A percentile compares a stretch with the other conserved stretches of the same genome.
Evolutionary conservation across 1,140 invertebrate genomes (phyloP).

Genomic region (Maniola jurtina): DNA sequence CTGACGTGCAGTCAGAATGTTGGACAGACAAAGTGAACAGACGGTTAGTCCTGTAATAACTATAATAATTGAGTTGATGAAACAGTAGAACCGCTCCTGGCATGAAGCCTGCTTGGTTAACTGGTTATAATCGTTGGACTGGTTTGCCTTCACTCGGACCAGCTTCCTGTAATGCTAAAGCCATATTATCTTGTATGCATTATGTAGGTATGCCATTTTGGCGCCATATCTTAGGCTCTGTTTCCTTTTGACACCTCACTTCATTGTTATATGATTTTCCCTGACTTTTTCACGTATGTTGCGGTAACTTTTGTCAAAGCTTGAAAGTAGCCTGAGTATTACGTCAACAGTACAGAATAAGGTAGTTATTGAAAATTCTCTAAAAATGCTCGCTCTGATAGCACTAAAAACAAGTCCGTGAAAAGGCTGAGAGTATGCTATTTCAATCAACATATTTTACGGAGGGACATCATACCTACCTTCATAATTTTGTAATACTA

Average conservation of each 20-base stretch:
- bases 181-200: neutral
- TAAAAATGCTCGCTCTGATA: too few species aligned
- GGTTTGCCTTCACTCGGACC: constrained; percentile 25
- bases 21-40: neutral
- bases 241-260: neutral
- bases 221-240: neutral
- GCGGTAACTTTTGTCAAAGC: too few species aligned
- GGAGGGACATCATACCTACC: too few species aligned
- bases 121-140: constrained; percentile 24
- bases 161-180: constrained; percentile 22
- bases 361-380: too few species aligned
- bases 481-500: too few species aligned
- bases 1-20: too few species aligned
- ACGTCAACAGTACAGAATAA: too few species aligned
- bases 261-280: neutral
- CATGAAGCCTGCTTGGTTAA: constrained; percentile 12
- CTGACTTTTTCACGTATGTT: too few species aligned
- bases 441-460: too few species aligned
- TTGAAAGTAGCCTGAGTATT: too few species aligned
- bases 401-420: too few species aligned
- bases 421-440: too few species aligned
- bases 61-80: constrained; percentile 25
- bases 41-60: constrained; percentile 8
- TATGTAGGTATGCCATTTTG: neutral
- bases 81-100: constrained; percentile 21